Evolutionary conservation across 2,797 vertebrate species (phyloP).

Genomic region (Danio choprae): DNA sequence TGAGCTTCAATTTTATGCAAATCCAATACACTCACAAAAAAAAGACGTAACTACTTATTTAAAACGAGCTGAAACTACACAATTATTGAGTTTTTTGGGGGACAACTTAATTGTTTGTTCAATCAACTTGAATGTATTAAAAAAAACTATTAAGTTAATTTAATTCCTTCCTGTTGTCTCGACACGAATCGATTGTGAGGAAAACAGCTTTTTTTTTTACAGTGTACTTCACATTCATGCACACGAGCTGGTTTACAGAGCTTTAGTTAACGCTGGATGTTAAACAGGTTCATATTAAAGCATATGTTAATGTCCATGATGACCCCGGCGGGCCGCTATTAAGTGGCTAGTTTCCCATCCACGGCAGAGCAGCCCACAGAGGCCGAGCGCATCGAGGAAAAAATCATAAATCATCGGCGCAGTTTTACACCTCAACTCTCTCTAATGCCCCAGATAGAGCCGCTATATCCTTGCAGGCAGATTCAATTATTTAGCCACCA

Average conservation of each 20-base stretch:
- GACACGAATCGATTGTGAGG: too few species aligned
- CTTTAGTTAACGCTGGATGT: constrained; percentile 37
- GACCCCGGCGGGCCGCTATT: constrained; percentile 47
- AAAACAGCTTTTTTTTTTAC: too few species aligned
- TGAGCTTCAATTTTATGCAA: too few species aligned
- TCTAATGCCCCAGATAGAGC: constrained; percentile 61
- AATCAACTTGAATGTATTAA: too few species aligned
- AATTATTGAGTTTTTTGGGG: too few species aligned
- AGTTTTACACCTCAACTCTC: constrained; percentile 58
- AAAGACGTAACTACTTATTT: too few species aligned
- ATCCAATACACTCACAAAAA: too few species aligned
- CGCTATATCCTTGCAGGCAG: constrained; percentile 64
- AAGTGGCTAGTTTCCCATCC: constrained; percentile 51
- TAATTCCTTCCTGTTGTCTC: too few species aligned
- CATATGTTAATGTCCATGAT: constrained; percentile 49
- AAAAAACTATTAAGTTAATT: too few species aligned
- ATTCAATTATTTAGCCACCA: constrained; percentile 76
- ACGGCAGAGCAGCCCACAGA: constrained; percentile 42
- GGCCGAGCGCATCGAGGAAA: constrained; percentile 45
- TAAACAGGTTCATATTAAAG: constrained; percentile 44
- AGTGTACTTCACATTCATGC: neutral
- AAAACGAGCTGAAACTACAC: too few species aligned
- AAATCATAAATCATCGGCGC: constrained; percentile 58
- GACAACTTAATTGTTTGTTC: too few species aligned
- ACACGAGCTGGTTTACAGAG: constrained; percentile 32